Evolutionary conservation across 2,113 vertebrate genomes (phyloP), one percentile per base, ranked within the genome.

Genomic region (Procavia capensis): DNA sequence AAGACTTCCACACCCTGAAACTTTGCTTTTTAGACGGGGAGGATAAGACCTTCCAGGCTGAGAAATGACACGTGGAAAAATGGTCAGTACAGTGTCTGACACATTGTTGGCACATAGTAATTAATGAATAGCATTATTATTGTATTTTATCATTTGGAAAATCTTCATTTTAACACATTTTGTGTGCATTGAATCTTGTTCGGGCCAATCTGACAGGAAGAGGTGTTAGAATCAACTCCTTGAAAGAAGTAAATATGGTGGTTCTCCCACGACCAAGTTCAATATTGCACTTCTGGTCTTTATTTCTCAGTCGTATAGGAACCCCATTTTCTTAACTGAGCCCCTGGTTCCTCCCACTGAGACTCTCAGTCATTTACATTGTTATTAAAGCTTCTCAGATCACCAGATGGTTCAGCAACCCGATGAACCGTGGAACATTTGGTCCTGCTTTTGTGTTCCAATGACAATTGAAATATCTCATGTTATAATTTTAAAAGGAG

Each of bases 401-500:
- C 93, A 61, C 87, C 8, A 2, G 1, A 8, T 72, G 59, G 47
- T 39, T 47, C 45, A 59, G 68, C 63, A 88, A 43, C 34, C 79
- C 68, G 66, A 0, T 72, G 80, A 87, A 90, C 80, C 24, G 39
- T 88, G 92, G 72, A 85, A 63, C 41, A 59, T 75, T 81, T 54
- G 86, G 72, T 19, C 22, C 9, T 41, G 29, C 41, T 66, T 50
- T 88, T 50, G 47, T 74, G 83, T 88, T 94, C 89, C 90, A 68
- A 22, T 95, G 89, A 81, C 63, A 83, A 84, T 84, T 57, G 87
- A 95, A 94, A 96, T 57, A 78, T 64, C 86, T 95, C 63, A 64
- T 70, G 41, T 82, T 93, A 79, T 57, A 80, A 95, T 90, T 91
- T 93, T 45, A 50, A 93, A 85, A 83, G 24, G 80, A 91, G 47